phyloP scores from a whole-genome alignment of 2,888 invertebrate species.

The Punctoribates punctum region DNA sequence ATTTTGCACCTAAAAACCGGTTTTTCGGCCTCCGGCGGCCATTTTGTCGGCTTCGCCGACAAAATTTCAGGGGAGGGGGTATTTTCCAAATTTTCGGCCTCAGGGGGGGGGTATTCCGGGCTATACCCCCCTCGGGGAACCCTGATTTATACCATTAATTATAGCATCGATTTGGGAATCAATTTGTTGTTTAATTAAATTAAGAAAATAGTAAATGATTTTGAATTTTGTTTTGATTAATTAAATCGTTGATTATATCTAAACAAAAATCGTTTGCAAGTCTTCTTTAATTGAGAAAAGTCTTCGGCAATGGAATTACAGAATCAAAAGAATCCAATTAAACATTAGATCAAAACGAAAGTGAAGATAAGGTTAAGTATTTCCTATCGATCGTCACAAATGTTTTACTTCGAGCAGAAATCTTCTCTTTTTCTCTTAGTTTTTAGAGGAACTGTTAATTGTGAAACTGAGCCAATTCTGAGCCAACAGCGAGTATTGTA shows the following conservation, averaged over 20 bases:
- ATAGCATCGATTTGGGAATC: too few relatives aligned
- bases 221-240: background rate
- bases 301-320: background rate
- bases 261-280: background rate
- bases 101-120: too few relatives aligned
- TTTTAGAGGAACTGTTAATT: background rate
- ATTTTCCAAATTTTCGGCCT: too few relatives aligned
- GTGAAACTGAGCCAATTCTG: too few relatives aligned
- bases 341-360: background rate
- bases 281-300: slow-evolving; percentile 5
- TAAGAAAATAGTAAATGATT: background rate
- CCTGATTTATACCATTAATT: too few relatives aligned
- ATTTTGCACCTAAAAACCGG: too few relatives aligned
- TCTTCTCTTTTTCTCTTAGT: background rate
- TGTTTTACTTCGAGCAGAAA: background rate
- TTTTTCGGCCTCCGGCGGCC: too few relatives aligned
- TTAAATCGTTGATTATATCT: background rate
- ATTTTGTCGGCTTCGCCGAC: too few relatives aligned
- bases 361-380: background rate
- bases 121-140: too few relatives aligned
- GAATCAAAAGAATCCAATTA: slow-evolving; percentile 13
- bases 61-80: too few relatives aligned
- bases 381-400: background rate
- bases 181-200: too few relatives aligned
- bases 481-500: too few relatives aligned